These are phyloP conservation scores for Clinocottus analis DNA, from an alignment of 2,113 vertebrate species.

Conservation along the genomic window DNA sequence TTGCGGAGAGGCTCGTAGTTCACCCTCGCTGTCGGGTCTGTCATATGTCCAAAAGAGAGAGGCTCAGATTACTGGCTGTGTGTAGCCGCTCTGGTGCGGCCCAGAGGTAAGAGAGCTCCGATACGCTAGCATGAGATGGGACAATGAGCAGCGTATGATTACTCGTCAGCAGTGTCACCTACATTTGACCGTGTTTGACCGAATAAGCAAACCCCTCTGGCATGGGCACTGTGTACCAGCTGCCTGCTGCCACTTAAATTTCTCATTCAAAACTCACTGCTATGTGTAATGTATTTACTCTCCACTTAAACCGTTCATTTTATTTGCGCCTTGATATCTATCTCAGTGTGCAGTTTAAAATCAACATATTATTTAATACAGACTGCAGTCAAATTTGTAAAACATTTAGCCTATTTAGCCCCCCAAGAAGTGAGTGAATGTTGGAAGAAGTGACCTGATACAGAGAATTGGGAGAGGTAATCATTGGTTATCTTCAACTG, in stretches of 20 bases:
- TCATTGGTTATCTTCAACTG: conserved; percentile 30
- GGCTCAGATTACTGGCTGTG: conserved; percentile 70
- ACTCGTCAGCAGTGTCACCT: conserved; percentile 75
- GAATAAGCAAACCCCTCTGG: conserved; percentile 38
- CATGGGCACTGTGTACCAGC: conserved; percentile 49
- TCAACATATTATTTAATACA: background rate
- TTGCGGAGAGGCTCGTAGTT: conserved; percentile 38
- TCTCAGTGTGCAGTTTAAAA: background rate
- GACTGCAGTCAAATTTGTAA: background rate
- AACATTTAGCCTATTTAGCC: background rate
- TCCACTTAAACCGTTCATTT: background rate
- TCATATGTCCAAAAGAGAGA: conserved; percentile 60
- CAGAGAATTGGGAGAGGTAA: conserved; percentile 13
- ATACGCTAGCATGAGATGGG: conserved; percentile 54
- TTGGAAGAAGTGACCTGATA: conserved; percentile 22
- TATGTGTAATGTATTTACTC: background rate
- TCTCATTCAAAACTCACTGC: background rate
- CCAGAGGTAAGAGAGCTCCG: conserved; percentile 74
- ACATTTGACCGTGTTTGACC: conserved; percentile 75
- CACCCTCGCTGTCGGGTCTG: conserved; percentile 47
- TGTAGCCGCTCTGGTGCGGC: conserved; percentile 52
- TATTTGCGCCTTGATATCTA: background rate
- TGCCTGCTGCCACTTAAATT: conserved; percentile 44
- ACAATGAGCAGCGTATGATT: conserved; percentile 80
- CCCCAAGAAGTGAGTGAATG: background rate